Evolutionary conservation across 2,888 invertebrate genomes (phyloP).

Genomic region (Drosophila differens): DNA sequence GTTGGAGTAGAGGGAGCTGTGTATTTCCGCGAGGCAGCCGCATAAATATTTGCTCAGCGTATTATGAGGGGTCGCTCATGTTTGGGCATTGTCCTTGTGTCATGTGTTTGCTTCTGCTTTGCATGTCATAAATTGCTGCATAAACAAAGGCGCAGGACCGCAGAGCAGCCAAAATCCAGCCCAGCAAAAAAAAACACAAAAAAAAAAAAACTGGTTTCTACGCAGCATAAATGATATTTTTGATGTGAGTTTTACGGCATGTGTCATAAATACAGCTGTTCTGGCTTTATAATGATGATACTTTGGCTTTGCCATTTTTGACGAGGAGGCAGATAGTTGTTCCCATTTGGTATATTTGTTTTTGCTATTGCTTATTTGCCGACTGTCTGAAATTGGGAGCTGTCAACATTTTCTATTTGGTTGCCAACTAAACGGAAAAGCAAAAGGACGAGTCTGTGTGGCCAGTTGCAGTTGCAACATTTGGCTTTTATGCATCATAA

Average conservation of each 20-base stretch:
- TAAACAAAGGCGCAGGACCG: constrained; percentile 69
- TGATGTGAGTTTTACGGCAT: constrained; percentile 48
- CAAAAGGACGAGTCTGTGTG: background rate
- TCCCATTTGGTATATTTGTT: constrained; percentile 7
- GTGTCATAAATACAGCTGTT: constrained; percentile 63
- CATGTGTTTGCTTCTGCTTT: constrained; percentile 68
- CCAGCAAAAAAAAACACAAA: background rate
- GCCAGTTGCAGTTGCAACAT: constrained; percentile 11
- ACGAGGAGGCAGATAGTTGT: constrained; percentile 53
- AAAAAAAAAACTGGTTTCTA: constrained; percentile 12
- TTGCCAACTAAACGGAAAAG: constrained; percentile 49
- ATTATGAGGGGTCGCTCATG: constrained; percentile 56
- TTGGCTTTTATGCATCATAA: constrained; percentile 39
- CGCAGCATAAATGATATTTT: constrained; percentile 49
- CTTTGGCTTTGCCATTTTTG: constrained; percentile 39
- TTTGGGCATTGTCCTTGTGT: constrained; percentile 61
- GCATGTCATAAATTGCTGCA: constrained; percentile 77
- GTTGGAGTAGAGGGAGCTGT: constrained; percentile 3
- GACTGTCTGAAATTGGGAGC: constrained; percentile 53
- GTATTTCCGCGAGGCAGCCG: constrained; percentile 34
- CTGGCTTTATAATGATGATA: constrained; percentile 59
- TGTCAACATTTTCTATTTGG: constrained; percentile 40
- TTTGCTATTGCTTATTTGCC: constrained; percentile 55
- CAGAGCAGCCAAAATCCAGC: constrained; percentile 4
- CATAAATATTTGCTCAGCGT: constrained; percentile 71